Evolutionary conservation across 2,797 vertebrate genomes (phyloP).

Genomic region (Podargus strigoides): DNA sequence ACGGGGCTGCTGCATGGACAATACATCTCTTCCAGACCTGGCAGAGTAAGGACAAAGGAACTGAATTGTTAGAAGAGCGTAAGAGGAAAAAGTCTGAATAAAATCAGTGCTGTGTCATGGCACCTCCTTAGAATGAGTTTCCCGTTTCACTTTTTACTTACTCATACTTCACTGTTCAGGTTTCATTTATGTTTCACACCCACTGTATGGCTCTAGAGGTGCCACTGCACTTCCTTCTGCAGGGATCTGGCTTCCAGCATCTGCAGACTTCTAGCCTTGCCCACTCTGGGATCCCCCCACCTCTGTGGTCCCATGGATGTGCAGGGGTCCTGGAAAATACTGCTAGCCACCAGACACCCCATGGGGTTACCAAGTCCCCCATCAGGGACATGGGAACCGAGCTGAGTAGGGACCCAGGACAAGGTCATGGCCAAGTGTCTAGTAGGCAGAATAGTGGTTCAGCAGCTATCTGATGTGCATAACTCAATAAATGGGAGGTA

Average conservation of each 20-base stretch:
- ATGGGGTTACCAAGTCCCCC: not conserved
- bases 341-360: accelerated
- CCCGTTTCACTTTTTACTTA: not conserved
- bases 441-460: not conserved
- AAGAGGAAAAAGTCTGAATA: not conserved
- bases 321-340: not conserved
- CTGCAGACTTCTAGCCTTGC: not conserved
- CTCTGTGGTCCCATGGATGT: not conserved
- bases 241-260: not conserved
- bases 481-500: not conserved
- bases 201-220: not conserved
- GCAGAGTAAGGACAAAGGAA: not conserved
- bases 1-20: not conserved
- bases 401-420: not conserved
- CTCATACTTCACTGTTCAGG: not conserved
- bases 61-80: not conserved
- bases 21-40: not conserved
- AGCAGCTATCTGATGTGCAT: not conserved
- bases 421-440: not conserved
- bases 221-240: not conserved
- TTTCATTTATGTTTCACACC: not conserved
- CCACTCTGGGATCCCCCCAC: accelerated
- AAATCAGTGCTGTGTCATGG: not conserved
- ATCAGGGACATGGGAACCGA: accelerated
- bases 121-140: not conserved